Evolutionary conservation across 2,888 invertebrate genomes (phyloP).

Genomic region (Chloromyia formosa): DNA sequence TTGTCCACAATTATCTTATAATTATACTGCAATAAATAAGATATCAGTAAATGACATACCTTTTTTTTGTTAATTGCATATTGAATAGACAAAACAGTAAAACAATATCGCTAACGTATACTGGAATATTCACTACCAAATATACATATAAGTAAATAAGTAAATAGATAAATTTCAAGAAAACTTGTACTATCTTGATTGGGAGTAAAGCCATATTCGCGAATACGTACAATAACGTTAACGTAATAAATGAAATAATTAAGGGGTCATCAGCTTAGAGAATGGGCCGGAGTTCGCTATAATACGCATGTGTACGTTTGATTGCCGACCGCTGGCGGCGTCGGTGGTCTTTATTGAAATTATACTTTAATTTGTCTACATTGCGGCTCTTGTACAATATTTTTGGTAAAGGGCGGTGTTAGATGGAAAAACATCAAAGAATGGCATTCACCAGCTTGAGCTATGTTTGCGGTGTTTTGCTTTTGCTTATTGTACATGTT

Average conservation of each 20-base stretch:
- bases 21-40: neutral
- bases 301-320: slow-evolving; percentile 7
- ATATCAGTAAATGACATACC: no score
- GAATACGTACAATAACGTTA: slow-evolving; percentile 30
- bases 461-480: neutral
- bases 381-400: slow-evolving; percentile 32
- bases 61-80: no score
- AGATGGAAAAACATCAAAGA: slow-evolving; percentile 21
- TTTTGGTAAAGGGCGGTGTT: no score
- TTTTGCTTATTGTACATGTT: neutral
- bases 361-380: slow-evolving; percentile 41
- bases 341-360: slow-evolving; percentile 44
- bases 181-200: neutral
- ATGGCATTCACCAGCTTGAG: neutral
- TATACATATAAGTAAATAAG: no score
- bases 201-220: neutral
- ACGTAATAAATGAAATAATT: slow-evolving; percentile 39
- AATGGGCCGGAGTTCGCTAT: slow-evolving; percentile 2
- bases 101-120: no score
- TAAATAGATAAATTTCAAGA: no score
- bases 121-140: no score
- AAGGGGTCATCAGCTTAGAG: slow-evolving; percentile 40
- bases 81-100: no score
- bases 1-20: neutral
- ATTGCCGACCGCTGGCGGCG: slow-evolving; percentile 33